These are phyloP conservation scores for Portevinia maculata DNA, from an alignment of 2,888 invertebrate genomes.

Conservation along the genomic window DNA sequence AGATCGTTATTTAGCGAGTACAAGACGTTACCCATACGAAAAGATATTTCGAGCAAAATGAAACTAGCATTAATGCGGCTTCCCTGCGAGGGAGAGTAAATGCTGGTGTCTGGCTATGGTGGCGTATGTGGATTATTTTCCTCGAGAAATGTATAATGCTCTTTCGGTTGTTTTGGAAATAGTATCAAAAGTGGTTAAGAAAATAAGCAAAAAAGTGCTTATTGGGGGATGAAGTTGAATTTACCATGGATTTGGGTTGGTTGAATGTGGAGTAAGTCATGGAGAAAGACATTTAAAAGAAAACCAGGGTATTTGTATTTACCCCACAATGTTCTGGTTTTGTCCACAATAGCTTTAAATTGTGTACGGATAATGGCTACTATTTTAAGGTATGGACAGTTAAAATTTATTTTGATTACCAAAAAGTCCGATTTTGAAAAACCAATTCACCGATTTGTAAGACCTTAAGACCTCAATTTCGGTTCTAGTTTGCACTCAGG, in stretches of 20 bases:
- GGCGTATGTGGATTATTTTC: slow-evolving; percentile 57
- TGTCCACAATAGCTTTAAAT: no score
- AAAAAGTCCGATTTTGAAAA: no score
- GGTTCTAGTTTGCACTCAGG: no score
- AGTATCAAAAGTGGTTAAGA: neutral
- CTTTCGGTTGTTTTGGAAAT: slow-evolving; percentile 7
- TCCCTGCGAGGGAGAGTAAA: slow-evolving; percentile 36
- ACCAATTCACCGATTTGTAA: no score
- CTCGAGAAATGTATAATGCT: slow-evolving; percentile 30
- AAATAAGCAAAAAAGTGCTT: neutral
- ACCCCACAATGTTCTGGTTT: no score
- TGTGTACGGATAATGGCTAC: no score
- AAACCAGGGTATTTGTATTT: no score
- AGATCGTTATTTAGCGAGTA: slow-evolving; percentile 26
- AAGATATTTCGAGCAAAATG: slow-evolving; percentile 13
- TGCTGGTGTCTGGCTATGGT: slow-evolving; percentile 27
- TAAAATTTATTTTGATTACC: no score
- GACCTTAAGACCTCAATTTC: no score
- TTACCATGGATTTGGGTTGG: neutral
- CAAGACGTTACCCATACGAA: neutral
- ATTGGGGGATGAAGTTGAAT: neutral
- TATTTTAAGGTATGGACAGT: no score
- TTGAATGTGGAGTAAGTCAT: neutral
- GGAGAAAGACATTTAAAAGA: no score
- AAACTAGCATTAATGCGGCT: slow-evolving; percentile 57